Conservation (phyloP, 2,113 vertebrate species). For the Callopanchax toddi region DNA sequence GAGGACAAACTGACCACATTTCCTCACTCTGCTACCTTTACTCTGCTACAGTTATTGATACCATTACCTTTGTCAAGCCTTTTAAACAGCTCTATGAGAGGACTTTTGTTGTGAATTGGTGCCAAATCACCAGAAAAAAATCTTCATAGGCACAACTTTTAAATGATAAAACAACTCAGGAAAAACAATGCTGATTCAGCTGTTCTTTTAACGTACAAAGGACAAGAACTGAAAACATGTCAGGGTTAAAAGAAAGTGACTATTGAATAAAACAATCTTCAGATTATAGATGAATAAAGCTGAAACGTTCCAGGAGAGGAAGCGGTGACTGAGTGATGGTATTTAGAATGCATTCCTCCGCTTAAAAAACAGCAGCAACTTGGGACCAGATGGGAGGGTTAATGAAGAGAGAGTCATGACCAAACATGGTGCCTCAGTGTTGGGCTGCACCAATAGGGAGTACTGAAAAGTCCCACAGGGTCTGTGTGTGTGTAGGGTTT, state of each 20-base stretch:
- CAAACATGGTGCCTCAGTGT: constrained; percentile 47
- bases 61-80: too few relatives aligned
- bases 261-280: constrained; percentile 1
- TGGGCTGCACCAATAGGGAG: constrained; percentile 43
- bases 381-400: constrained; percentile 56
- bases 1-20: too few relatives aligned
- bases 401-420: constrained; percentile 58
- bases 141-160: background rate
- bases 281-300: too few relatives aligned
- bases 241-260: background rate
- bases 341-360: constrained; percentile 40
- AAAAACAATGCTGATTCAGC: background rate
- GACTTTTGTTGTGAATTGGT: too few relatives aligned
- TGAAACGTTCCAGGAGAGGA: constrained; percentile 14
- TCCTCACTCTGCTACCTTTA: too few relatives aligned
- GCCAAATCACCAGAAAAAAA: too few relatives aligned
- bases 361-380: constrained; percentile 26
- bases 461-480: constrained; percentile 23
- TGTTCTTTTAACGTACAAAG: background rate
- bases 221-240: background rate
- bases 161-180: background rate
- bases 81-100: too few relatives aligned
- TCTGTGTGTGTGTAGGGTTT: constrained; percentile 16
- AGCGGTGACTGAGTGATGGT: constrained; percentile 42
- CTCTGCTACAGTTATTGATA: too few relatives aligned